Conservation (phyloP, 2,797 vertebrate species). For the Argentina silus region DNA sequence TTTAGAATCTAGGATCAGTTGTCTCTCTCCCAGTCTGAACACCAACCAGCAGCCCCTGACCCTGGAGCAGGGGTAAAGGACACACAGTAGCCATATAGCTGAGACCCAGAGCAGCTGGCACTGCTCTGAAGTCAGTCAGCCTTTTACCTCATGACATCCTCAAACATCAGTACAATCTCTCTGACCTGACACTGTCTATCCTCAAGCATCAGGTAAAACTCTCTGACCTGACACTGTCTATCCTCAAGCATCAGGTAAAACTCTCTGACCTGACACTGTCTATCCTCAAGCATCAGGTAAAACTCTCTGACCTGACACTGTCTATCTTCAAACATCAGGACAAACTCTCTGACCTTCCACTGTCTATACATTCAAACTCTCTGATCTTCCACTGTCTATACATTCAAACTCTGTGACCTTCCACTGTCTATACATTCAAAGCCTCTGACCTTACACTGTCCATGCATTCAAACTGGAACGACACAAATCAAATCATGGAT, state of each 20-base stretch:
- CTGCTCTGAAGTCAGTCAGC: not conserved
- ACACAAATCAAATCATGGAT: not conserved
- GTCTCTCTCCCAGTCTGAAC: not conserved
- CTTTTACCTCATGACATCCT: not conserved
- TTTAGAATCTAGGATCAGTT: not conserved
- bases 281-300: too few relatives aligned
- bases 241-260: too few relatives aligned
- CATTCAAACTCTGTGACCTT: not conserved
- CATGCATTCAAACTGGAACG: not conserved
- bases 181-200: too few relatives aligned
- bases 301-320: too few relatives aligned
- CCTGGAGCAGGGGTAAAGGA: not conserved
- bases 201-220: too few relatives aligned
- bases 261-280: too few relatives aligned
- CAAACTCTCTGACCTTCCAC: not conserved
- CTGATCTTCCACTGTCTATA: constrained; percentile 1
- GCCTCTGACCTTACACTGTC: not conserved
- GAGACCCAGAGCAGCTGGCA: not conserved
- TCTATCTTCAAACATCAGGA: too few relatives aligned
- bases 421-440: not conserved
- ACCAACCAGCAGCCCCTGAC: not conserved
- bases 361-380: not conserved
- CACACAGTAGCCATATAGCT: not conserved
- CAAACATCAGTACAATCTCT: too few relatives aligned
- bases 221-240: too few relatives aligned